Conservation (phyloP, 37 sponge, comb jelly and placozoan species). For the Amphimedon queenslandica region DNA sequence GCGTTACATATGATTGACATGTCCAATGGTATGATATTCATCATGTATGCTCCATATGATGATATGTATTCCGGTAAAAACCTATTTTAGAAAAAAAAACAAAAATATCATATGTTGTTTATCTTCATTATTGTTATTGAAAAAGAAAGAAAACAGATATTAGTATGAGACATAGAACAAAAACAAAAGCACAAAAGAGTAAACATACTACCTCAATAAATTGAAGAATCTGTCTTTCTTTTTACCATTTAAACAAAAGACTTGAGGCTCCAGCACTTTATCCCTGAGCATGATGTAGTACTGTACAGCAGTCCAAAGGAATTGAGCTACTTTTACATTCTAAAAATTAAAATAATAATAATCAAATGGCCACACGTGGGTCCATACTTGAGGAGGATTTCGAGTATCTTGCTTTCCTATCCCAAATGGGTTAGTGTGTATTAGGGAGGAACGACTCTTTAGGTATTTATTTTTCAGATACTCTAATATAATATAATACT, state of each 20-base stretch:
- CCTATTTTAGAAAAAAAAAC: constrained; percentile 14
- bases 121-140: no score
- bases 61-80: constrained; percentile 48
- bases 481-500: no score
- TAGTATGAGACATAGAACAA: no score
- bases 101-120: background rate
- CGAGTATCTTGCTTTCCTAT: constrained; percentile 66
- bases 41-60: constrained; percentile 75
- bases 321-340: constrained; percentile 71
- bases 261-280: constrained; percentile 64
- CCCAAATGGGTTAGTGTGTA: constrained; percentile 88
- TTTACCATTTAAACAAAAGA: constrained; percentile 81
- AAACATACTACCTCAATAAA: background rate
- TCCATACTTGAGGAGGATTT: constrained; percentile 48
- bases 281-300: constrained; percentile 54
- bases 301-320: constrained; percentile 62
- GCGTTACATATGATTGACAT: constrained; percentile 84
- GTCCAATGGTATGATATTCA: constrained; percentile 90
- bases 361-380: no score
- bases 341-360: no score
- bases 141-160: no score
- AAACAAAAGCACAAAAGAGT: no score
- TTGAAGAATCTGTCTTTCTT: constrained; percentile 61
- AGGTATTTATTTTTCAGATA: constrained; percentile 91
- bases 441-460: constrained; percentile 48